These are phyloP conservation scores for Oncorhynchus masou DNA, from an alignment of 2,113 vertebrate genomes.

Conservation along the genomic window DNA sequence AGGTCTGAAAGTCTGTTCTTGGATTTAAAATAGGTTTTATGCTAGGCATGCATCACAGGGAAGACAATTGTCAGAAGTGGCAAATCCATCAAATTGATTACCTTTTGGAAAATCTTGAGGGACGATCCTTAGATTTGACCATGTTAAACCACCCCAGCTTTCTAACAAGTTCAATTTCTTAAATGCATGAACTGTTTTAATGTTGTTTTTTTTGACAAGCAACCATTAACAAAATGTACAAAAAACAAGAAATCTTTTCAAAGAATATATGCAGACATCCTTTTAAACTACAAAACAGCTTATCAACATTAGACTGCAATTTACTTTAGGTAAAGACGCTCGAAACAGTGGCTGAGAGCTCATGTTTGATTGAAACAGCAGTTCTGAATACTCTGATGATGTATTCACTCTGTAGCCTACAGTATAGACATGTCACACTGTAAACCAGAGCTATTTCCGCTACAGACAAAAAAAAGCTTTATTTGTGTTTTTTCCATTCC, in stretches of 20 bases:
- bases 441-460: conserved; percentile 22
- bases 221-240: conserved; percentile 21
- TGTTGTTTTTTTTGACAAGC: not conserved
- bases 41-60: not conserved
- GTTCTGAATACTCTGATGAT: conserved; percentile 20
- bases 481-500: conserved; percentile 49
- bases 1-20: conserved; percentile 17
- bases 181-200: not conserved
- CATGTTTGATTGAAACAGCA: conserved; percentile 17
- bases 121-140: not conserved
- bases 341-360: conserved; percentile 10
- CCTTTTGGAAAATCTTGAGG: not conserved
- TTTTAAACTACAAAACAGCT: conserved; percentile 4
- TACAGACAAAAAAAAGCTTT: conserved; percentile 59
- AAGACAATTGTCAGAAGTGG: not conserved
- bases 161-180: conserved; percentile 3
- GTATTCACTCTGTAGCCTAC: conserved; percentile 12
- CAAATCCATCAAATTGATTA: conserved; percentile 3
- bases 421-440: conserved; percentile 18
- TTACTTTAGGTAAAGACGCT: conserved; percentile 13
- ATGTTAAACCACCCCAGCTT: not conserved
- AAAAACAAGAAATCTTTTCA: conserved; percentile 8
- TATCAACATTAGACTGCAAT: conserved; percentile 10
- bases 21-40: conserved; percentile 20
- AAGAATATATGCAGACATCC: conserved; percentile 9